A percentile compares a stretch with the other conserved stretches of the same genome.
phyloP scores from a whole-genome alignment of 2,113 vertebrate genomes.

The Trematocara variabile region DNA sequence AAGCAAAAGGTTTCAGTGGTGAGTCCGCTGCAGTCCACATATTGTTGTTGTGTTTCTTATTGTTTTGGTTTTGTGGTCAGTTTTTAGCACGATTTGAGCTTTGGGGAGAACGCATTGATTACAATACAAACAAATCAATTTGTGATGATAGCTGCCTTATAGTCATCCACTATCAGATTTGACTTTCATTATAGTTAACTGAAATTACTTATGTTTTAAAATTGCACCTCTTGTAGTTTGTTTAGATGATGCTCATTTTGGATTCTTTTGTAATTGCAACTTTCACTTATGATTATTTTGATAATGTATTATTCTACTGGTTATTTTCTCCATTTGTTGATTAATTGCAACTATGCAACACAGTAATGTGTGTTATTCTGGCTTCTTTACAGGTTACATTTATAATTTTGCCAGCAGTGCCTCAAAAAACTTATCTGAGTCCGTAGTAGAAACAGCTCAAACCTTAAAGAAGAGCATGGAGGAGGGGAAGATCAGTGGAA shows the following conservation, averaged over 20 bases:
- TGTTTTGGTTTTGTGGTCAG: background rate
- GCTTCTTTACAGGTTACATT: constrained; percentile 77
- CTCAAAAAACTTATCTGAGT: constrained; percentile 89
- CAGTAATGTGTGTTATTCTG: background rate
- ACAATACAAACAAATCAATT: background rate
- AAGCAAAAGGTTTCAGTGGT: constrained; percentile 15
- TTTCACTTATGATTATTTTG: background rate
- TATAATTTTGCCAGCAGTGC: constrained; percentile 85
- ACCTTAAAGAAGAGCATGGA: constrained; percentile 90
- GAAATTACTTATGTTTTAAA: background rate
- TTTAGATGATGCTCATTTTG: background rate
- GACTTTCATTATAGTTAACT: background rate
- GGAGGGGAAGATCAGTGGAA: constrained; percentile 87
- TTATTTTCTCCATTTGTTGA: background rate
- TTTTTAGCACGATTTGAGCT: background rate
- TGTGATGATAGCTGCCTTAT: rapidly evolving
- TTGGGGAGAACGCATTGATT: background rate
- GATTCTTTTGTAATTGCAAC: background rate
- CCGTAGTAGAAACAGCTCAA: constrained; percentile 86
- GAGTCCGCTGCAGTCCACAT: background rate
- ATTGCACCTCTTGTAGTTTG: background rate
- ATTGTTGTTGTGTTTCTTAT: background rate
- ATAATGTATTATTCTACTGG: background rate
- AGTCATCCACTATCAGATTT: background rate
- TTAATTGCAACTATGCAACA: background rate